Percentiles rank a stretch among this genome's conserved stretches.
These are phyloP conservation scores for Nesospiza acunhae DNA, from an alignment of 2,113 vertebrate species.

Conservation along the genomic window DNA sequence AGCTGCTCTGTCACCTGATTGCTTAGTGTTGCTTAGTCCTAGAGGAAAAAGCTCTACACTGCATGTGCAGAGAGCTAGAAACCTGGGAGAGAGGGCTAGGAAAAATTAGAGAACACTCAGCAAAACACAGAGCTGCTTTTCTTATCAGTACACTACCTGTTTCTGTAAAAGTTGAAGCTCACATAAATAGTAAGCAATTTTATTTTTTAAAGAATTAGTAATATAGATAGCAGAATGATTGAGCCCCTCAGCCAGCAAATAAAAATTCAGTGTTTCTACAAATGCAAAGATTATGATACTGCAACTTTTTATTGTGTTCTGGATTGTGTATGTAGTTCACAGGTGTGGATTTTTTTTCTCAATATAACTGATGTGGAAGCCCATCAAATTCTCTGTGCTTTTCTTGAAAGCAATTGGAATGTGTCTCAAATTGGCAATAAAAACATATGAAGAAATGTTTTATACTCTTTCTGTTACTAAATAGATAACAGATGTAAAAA, in stretches of 20 bases:
- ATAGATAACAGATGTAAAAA: neutral
- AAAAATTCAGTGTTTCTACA: neutral
- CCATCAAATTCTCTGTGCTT: neutral
- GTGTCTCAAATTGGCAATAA: neutral
- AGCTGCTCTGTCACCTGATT: neutral
- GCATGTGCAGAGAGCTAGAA: neutral
- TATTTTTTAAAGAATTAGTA: neutral
- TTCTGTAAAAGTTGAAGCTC: neutral
- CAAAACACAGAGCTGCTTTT: neutral
- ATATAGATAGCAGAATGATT: neutral
- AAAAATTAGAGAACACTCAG: neutral
- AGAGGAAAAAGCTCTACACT: neutral
- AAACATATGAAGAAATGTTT: neutral
- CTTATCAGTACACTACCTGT: neutral
- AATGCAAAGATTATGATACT: neutral
- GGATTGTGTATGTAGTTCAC: neutral
- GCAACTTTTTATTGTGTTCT: neutral
- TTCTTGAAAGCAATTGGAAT: neutral
- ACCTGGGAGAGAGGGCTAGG: neutral
- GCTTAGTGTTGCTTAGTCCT: neutral
- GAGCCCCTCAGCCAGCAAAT: neutral
- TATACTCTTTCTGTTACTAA: neutral
- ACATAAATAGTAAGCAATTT: neutral
- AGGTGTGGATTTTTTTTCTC: neutral
- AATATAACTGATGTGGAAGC: neutral